Conservation (phyloP, 1,140 invertebrate species). For the Lepidurus apus region DNA sequence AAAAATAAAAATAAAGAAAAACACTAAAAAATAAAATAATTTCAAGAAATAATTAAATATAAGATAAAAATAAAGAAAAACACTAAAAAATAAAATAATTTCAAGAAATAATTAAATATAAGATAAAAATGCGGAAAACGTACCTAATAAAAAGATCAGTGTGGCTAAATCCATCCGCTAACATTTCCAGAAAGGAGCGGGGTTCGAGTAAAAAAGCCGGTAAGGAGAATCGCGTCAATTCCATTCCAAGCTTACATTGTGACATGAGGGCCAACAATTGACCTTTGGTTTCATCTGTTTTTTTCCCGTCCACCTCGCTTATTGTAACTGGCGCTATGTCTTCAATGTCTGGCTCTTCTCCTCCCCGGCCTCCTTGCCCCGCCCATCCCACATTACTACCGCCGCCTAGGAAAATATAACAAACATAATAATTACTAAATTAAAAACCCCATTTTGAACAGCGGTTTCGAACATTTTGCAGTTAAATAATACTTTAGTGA, state of each 20-base stretch:
- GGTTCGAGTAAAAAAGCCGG: slow-evolving; percentile 30
- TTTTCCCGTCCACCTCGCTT: slow-evolving; percentile 5
- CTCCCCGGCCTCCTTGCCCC: not conserved
- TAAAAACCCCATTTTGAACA: too few relatives aligned
- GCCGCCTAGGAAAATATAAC: not conserved
- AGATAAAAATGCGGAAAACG: too few relatives aligned
- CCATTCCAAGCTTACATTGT: slow-evolving; percentile 55
- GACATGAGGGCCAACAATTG: slow-evolving; percentile 48
- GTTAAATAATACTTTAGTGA: not conserved
- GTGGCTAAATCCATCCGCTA: slow-evolving; percentile 31
- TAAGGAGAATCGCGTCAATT: slow-evolving; percentile 45
- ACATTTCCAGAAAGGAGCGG: slow-evolving; percentile 29
- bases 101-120: not conserved
- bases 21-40: too few relatives aligned
- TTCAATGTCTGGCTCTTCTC: slow-evolving; percentile 10
- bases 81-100: not conserved
- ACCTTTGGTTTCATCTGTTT: slow-evolving; percentile 22
- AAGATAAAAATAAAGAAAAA: not conserved
- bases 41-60: slow-evolving; percentile 16
- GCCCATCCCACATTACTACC: not conserved
- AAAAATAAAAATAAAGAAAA: too few relatives aligned
- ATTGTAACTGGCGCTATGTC: not conserved
- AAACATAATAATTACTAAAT: not conserved
- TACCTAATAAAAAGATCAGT: slow-evolving; percentile 31
- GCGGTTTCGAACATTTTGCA: not conserved